Evolutionary conservation across 2,113 vertebrate genomes (phyloP).

Genomic region (Myotis brandtii): DNA sequence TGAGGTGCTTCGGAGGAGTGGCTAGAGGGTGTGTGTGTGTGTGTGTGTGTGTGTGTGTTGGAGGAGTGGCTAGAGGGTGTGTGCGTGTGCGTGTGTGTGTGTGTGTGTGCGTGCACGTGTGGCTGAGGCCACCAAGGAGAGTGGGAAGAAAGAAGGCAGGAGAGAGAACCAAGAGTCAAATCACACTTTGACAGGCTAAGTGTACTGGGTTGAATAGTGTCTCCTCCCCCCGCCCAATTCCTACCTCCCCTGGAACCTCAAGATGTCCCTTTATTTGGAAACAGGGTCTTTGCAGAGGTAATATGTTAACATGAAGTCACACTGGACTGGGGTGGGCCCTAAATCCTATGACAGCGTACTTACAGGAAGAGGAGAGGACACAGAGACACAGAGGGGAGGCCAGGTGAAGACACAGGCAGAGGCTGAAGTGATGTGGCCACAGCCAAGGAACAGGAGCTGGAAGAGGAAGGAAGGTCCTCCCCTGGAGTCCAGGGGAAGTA

Average conservation of each 20-base stretch:
- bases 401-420: not conserved
- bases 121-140: no score
- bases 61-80: no score
- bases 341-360: not conserved
- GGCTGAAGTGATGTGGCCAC: rapidly evolving
- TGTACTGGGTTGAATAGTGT: rapidly evolving
- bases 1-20: not conserved
- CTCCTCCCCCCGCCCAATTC: no score
- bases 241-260: not conserved
- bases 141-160: not conserved
- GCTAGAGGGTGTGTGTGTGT: rapidly evolving
- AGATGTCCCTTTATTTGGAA: not conserved
- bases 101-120: rapidly evolving
- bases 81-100: rapidly evolving
- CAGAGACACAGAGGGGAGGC: not conserved
- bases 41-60: rapidly evolving
- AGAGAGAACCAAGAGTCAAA: rapidly evolving
- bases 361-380: not conserved
- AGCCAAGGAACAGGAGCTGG: not conserved
- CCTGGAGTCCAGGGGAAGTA: not conserved
- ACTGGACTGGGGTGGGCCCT: not conserved
- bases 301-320: not conserved
- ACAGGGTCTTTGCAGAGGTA: not conserved
- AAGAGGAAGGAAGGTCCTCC: no score
- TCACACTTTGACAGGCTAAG: not conserved